phyloP scores from a whole-genome alignment of 2,888 invertebrate species.

The Brenthis hecate region DNA sequence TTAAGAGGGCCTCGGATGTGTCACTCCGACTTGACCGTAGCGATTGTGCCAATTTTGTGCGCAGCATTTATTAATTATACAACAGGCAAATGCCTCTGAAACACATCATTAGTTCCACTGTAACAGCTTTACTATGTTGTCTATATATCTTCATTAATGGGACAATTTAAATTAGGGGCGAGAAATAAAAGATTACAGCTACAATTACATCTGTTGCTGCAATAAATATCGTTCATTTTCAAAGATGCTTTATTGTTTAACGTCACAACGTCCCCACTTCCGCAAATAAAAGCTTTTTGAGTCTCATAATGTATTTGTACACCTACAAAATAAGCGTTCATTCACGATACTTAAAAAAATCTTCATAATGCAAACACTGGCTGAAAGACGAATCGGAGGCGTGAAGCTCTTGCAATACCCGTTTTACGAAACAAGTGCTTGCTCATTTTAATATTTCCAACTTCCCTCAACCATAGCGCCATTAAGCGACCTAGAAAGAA shows the following conservation, averaged over 20 bases:
- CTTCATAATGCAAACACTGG: slow-evolving; percentile 36
- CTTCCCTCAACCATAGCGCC: slow-evolving; percentile 67
- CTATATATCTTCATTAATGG: slow-evolving; percentile 26
- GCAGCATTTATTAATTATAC: slow-evolving; percentile 35
- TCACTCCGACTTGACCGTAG: slow-evolving; percentile 30
- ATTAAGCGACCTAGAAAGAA: slow-evolving; percentile 71
- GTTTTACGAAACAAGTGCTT: slow-evolving; percentile 78
- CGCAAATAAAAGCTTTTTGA: slow-evolving; percentile 5
- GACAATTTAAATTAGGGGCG: slow-evolving; percentile 21
- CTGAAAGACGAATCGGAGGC: slow-evolving; percentile 58
- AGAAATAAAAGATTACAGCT: slow-evolving; percentile 7
- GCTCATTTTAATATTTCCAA: slow-evolving; percentile 81
- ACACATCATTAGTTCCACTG: slow-evolving; percentile 31
- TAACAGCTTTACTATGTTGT: slow-evolving; percentile 26
- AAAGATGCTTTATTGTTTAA: slow-evolving; percentile 15
- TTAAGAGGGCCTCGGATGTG: slow-evolving; percentile 32
- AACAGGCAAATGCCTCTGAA: slow-evolving; percentile 22
- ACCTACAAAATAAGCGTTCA: slow-evolving; percentile 22
- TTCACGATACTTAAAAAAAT: slow-evolving; percentile 30
- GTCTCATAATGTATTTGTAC: slow-evolving; percentile 13
- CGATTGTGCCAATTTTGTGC: slow-evolving; percentile 36
- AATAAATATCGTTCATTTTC: slow-evolving; percentile 14
- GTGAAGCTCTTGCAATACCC: slow-evolving; percentile 69
- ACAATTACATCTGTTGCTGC: slow-evolving; percentile 6
- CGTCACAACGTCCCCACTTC: slow-evolving; percentile 4